Conservation (phyloP, 2,113 vertebrate species). For the Heterotis niloticus region DNA sequence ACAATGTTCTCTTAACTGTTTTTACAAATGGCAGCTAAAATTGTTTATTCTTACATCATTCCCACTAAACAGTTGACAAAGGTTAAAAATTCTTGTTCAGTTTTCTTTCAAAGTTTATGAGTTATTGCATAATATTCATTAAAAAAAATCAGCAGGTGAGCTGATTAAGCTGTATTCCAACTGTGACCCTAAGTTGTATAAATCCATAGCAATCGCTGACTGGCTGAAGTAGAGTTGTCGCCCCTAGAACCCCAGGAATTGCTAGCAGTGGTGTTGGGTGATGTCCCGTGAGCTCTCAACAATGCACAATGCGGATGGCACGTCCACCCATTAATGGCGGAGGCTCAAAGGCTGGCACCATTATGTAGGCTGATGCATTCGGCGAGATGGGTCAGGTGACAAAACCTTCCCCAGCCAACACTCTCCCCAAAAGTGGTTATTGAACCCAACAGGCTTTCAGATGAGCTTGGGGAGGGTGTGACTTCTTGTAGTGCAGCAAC, state of each 20-base stretch:
- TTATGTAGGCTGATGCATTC: slow-evolving; percentile 30
- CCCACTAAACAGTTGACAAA: too few relatives aligned
- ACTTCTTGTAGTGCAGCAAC: not conserved
- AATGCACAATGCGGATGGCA: slow-evolving; percentile 24
- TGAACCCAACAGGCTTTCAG: not conserved
- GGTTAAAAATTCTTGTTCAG: too few relatives aligned
- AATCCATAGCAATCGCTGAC: not conserved
- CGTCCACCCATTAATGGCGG: slow-evolving; percentile 4
- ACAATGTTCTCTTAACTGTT: too few relatives aligned
- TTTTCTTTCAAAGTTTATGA: not conserved
- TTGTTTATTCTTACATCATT: too few relatives aligned
- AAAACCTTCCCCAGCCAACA: not conserved
- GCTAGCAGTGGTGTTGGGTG: not conserved
- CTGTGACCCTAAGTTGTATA: not conserved
- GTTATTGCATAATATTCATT: not conserved
- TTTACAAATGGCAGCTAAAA: too few relatives aligned
- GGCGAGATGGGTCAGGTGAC: slow-evolving; percentile 27
- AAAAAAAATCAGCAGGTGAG: not conserved
- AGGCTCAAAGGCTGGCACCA: slow-evolving; percentile 30
- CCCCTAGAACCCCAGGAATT: not conserved
- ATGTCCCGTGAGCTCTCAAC: not conserved
- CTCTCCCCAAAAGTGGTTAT: not conserved
- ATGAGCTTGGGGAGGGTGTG: too few relatives aligned
- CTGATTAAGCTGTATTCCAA: not conserved
- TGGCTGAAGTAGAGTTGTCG: not conserved